A percentile compares a stretch with the other conserved stretches of the same genome.
Conservation (phyloP, 1,140 invertebrate genomes). For the Hycleus phaleratus region DNA sequence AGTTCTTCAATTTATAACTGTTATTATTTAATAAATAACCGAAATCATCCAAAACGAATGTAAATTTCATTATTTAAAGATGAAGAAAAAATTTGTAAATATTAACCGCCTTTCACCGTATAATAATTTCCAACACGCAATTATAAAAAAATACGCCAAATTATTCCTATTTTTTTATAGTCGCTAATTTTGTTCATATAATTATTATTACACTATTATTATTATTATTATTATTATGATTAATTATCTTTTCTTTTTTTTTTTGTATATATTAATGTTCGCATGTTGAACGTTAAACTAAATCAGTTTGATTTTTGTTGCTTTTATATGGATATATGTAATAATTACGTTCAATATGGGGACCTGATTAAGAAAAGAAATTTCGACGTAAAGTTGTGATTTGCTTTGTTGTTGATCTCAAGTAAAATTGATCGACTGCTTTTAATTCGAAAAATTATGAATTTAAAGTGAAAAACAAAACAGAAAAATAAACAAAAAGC, state of each 20-base stretch:
- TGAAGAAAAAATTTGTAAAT: not conserved
- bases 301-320: slow-evolving; percentile 7
- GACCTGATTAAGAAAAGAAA: slow-evolving; percentile 2
- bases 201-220: slow-evolving; percentile 10
- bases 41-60: too few species aligned
- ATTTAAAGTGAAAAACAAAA: not conserved
- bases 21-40: too few species aligned
- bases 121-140: slow-evolving; percentile 8
- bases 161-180: slow-evolving; percentile 13
- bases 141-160: slow-evolving; percentile 9
- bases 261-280: slow-evolving; percentile 13
- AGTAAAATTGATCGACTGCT: slow-evolving; percentile 34
- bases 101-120: slow-evolving; percentile 8
- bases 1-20: slow-evolving; percentile 7
- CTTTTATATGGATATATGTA: slow-evolving; percentile 11
- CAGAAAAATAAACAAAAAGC: not conserved
- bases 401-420: slow-evolving; percentile 37
- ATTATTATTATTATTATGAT: slow-evolving; percentile 2
- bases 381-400: slow-evolving; percentile 26
- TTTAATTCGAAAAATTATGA: slow-evolving; percentile 1
- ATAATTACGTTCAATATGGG: slow-evolving; percentile 14
- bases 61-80: not conserved
- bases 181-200: slow-evolving; percentile 11
- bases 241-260: slow-evolving; percentile 7
- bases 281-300: slow-evolving; percentile 12